Conservation (phyloP, 2,797 vertebrate genomes). For the Tragelaphus eurycerus region DNA sequence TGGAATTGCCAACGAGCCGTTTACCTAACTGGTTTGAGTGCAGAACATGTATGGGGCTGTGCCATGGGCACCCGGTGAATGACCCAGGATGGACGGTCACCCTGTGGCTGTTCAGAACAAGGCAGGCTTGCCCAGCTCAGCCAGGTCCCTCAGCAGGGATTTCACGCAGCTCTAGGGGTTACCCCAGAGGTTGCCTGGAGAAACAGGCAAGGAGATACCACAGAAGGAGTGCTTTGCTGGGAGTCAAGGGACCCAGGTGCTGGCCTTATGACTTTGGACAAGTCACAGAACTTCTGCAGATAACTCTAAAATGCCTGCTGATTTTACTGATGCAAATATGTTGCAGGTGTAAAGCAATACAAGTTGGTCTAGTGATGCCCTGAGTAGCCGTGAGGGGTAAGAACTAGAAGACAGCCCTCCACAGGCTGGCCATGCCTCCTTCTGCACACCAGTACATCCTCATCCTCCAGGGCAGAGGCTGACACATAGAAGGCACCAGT, state of each 20-base stretch:
- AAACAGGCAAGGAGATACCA: background rate
- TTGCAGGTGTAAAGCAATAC: background rate
- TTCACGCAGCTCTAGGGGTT: background rate
- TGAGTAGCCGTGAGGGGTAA: background rate
- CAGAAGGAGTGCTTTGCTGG: background rate
- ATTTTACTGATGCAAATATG: background rate
- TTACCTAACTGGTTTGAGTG: background rate
- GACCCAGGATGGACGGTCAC: background rate
- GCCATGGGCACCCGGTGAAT: background rate
- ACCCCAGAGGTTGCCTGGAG: background rate
- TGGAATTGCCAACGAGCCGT: background rate
- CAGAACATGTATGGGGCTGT: rapidly evolving
- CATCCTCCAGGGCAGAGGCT: background rate
- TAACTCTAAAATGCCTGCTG: background rate
- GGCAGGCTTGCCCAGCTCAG: background rate
- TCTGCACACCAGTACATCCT: background rate
- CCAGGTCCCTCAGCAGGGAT: background rate
- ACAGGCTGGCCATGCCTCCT: background rate
- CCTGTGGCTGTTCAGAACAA: background rate
- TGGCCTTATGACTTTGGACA: background rate
- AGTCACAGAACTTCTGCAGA: background rate
- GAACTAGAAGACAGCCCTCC: background rate
- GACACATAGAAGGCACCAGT: background rate
- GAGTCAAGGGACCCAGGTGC: background rate
- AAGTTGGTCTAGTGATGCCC: background rate